A percentile compares a stretch with the other conserved stretches of the same genome.
phyloP scores from a whole-genome alignment of 2,888 invertebrate species.

The Eurytoma californica region DNA sequence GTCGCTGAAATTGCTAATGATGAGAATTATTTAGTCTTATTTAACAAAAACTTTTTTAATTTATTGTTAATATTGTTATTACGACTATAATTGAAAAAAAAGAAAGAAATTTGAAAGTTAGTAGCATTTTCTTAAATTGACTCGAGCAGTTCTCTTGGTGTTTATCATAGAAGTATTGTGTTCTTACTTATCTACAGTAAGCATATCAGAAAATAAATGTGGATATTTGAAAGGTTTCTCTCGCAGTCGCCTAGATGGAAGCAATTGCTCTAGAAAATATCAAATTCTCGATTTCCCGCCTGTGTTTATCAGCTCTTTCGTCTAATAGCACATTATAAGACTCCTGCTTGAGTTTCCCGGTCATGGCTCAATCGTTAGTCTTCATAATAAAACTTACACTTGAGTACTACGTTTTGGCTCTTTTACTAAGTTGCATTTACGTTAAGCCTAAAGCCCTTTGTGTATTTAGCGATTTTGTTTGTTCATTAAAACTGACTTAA shows the following conservation, averaged over 20 bases:
- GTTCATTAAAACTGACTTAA: neutral
- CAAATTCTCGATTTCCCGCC: slow-evolving; percentile 40
- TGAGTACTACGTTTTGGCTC: neutral
- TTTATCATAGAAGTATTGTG: neutral
- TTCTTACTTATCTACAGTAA: neutral
- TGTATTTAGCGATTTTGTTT: too few relatives aligned
- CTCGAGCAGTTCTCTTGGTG: too few relatives aligned
- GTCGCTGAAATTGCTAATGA: too few relatives aligned
- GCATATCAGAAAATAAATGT: neutral
- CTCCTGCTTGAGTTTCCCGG: slow-evolving; percentile 25
- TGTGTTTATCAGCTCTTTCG: slow-evolving; percentile 36
- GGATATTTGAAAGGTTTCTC: neutral
- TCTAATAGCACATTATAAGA: slow-evolving; percentile 23
- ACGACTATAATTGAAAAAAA: too few relatives aligned
- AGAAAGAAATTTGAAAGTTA: too few relatives aligned
- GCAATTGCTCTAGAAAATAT: neutral
- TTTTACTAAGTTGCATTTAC: neutral
- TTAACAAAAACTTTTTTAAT: too few relatives aligned
- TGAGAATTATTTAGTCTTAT: too few relatives aligned
- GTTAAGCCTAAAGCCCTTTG: neutral
- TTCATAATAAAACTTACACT: neutral
- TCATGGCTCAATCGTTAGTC: slow-evolving; percentile 14
- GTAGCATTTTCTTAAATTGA: too few relatives aligned
- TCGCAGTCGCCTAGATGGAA: slow-evolving; percentile 6
- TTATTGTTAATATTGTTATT: too few relatives aligned